Conservation (phyloP, 2,888 invertebrate genomes). For the Polylopha cassiicola region DNA sequence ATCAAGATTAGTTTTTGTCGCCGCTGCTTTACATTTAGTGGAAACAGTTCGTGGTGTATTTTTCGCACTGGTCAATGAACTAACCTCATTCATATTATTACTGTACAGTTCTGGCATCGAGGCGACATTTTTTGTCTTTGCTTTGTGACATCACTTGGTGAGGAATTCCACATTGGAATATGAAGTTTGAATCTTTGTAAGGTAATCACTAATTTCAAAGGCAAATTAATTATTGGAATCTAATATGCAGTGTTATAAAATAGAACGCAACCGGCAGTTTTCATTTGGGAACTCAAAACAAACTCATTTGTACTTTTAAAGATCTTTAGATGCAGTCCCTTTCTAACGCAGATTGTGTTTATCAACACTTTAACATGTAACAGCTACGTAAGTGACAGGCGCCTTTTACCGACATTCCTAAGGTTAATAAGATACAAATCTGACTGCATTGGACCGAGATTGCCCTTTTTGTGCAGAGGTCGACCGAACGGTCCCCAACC, state of each 20-base stretch:
- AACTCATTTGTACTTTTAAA: too few relatives aligned
- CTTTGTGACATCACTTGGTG: slow-evolving; percentile 11
- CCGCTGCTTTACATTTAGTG: slow-evolving; percentile 12
- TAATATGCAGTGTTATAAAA: too few relatives aligned
- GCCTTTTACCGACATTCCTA: slow-evolving; percentile 23
- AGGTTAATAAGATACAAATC: slow-evolving; percentile 24
- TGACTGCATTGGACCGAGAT: slow-evolving; percentile 10
- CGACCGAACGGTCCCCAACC: slow-evolving; percentile 12
- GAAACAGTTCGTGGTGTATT: slow-evolving; percentile 5
- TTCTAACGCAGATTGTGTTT: too few relatives aligned
- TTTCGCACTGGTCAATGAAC: slow-evolving; percentile 13
- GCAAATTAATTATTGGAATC: too few relatives aligned
- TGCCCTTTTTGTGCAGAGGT: slow-evolving; percentile 21
- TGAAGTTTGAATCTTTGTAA: too few relatives aligned
- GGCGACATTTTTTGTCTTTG: slow-evolving; percentile 5
- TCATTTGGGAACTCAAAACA: too few relatives aligned
- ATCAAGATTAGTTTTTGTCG: slow-evolving; percentile 8
- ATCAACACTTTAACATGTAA: slow-evolving; percentile 6
- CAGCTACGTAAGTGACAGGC: slow-evolving; percentile 12
- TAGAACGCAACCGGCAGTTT: too few relatives aligned
- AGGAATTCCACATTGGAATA: too few relatives aligned
- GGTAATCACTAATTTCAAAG: too few relatives aligned
- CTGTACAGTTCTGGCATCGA: slow-evolving; percentile 8
- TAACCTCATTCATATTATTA: slow-evolving; percentile 17
- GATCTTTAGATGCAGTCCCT: too few relatives aligned